Evolutionary conservation across 92 coral and sea anemone genomes (phyloP).

Genomic region (Parazoanthus darwini): DNA sequence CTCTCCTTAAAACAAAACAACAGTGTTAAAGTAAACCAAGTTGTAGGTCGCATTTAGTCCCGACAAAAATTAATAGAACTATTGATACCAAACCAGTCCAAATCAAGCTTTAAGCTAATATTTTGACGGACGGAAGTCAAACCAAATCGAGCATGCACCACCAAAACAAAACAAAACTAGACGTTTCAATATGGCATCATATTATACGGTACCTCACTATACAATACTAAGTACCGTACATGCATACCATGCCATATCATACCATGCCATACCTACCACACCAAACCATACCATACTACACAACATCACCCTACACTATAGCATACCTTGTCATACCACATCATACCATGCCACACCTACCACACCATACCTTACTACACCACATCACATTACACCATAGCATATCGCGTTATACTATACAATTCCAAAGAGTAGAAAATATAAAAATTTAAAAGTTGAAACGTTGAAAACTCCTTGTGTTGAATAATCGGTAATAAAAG

Average conservation of each 20-base stretch:
- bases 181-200: no score
- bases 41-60: background rate
- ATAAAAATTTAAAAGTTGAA: no score
- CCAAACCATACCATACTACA: background rate
- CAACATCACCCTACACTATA: background rate
- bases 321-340: background rate
- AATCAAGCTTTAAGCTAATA: no score
- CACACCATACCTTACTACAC: background rate
- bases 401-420: background rate
- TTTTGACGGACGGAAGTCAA: no score
- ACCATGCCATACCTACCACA: background rate
- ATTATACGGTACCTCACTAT: no score
- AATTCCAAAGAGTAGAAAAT: no score
- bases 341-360: background rate
- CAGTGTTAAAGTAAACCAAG: background rate
- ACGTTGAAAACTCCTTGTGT: no score
- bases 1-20: slow-evolving; percentile 32
- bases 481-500: no score
- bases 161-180: background rate
- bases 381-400: background rate
- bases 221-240: no score
- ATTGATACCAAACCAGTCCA: no score
- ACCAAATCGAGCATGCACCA: background rate
- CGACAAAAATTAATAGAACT: background rate
- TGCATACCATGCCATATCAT: background rate